phyloP scores from a whole-genome alignment of 2,888 invertebrate genomes.

The Drosophila neotestacea region DNA sequence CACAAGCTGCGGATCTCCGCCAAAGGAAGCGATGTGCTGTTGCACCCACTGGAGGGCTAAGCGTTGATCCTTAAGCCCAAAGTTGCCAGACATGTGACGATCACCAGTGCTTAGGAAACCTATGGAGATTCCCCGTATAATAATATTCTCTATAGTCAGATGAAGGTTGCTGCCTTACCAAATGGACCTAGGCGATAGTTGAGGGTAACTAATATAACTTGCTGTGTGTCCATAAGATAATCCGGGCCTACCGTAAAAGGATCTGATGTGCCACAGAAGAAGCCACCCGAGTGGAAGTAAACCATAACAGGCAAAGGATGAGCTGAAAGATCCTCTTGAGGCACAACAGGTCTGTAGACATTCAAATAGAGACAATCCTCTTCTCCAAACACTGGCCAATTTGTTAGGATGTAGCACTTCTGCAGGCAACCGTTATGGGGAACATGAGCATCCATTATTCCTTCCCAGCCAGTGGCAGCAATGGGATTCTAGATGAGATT shows the following conservation, averaged over 20 bases:
- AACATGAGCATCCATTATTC: slow-evolving; percentile 73
- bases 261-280: slow-evolving; percentile 84
- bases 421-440: slow-evolving; percentile 85
- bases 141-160: background rate
- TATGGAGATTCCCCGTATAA: slow-evolving; percentile 21
- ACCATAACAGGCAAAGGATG: slow-evolving; percentile 85
- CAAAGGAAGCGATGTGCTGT: slow-evolving; percentile 84
- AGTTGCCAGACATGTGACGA: slow-evolving; percentile 85
- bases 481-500: slow-evolving; percentile 76
- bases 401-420: slow-evolving; percentile 83
- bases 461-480: slow-evolving; percentile 66
- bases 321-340: background rate
- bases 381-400: slow-evolving; percentile 79
- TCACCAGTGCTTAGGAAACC: slow-evolving; percentile 85
- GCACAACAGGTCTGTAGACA: slow-evolving; percentile 84
- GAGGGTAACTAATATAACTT: slow-evolving; percentile 84
- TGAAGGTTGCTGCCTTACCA: slow-evolving; percentile 46
- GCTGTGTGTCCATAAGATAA: slow-evolving; percentile 85
- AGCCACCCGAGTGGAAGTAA: slow-evolving; percentile 86
- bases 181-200: slow-evolving; percentile 84
- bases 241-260: slow-evolving; percentile 84
- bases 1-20: slow-evolving; percentile 84
- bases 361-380: slow-evolving; percentile 87
- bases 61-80: slow-evolving; percentile 86
- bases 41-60: slow-evolving; percentile 85